Conservation (phyloP, 2,888 invertebrate species). For the Amphipyra tragopoginis region DNA sequence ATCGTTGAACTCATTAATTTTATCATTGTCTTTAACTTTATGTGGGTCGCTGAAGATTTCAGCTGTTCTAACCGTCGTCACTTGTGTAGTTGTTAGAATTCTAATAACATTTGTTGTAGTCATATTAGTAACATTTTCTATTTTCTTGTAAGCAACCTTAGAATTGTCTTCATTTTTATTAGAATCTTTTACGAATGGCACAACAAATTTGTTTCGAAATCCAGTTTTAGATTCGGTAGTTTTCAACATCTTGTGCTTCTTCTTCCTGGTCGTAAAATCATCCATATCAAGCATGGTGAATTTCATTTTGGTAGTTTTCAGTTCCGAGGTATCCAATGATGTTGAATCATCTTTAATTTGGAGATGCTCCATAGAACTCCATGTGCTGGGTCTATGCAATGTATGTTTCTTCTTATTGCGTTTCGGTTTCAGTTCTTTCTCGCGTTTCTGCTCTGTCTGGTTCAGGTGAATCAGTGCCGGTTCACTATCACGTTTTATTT, state of each 20-base stretch:
- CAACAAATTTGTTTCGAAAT: not conserved
- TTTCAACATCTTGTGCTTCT: not conserved
- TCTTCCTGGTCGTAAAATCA: conserved; percentile 4
- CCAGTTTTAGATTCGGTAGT: not conserved
- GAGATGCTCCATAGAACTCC: conserved; percentile 1
- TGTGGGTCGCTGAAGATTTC: conserved; percentile 10
- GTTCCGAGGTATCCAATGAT: not conserved
- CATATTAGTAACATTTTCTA: not conserved
- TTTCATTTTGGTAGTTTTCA: not conserved
- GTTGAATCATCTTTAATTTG: not conserved
- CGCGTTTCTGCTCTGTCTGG: not conserved
- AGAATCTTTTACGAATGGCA: not conserved
- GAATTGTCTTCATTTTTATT: not conserved
- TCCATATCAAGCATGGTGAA: conserved; percentile 2
- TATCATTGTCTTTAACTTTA: conserved; percentile 62
- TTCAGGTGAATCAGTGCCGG: too few relatives aligned
- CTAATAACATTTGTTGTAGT: not conserved
- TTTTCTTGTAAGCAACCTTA: not conserved
- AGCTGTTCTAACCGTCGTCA: conserved; percentile 17
- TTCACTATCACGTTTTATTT: not conserved
- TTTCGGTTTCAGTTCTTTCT: not conserved
- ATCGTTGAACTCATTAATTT: conserved; percentile 63
- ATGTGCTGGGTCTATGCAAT: not conserved
- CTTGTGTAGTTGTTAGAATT: not conserved
- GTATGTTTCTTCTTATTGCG: too few relatives aligned